Percentiles rank a stretch among this genome's conserved stretches.
Evolutionary conservation across 2,797 vertebrate species (phyloP).

Genomic region (Catostomus latipinnis): DNA sequence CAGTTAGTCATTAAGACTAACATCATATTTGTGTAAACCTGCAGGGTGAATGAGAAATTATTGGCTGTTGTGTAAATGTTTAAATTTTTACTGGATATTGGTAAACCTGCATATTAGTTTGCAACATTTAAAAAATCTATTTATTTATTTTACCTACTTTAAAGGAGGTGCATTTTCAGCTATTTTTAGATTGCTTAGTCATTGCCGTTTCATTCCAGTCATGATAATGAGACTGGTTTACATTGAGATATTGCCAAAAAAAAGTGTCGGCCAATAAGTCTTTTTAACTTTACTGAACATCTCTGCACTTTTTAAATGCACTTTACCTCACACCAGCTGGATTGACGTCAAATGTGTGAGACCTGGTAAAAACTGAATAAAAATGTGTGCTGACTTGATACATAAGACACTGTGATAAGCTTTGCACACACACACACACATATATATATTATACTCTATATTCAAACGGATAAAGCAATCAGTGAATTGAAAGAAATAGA

Average conservation of each 20-base stretch:
- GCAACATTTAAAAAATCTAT: not conserved
- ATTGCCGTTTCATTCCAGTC: not conserved
- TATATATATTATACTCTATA: not conserved
- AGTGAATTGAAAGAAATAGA: no score
- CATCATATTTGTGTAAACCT: no score
- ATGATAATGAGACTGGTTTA: not conserved
- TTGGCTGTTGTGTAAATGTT: no score
- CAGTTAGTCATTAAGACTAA: no score
- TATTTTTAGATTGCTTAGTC: slow-evolving; percentile 1
- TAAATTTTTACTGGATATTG: no score
- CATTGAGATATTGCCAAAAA: not conserved
- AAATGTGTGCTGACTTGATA: slow-evolving; percentile 38
- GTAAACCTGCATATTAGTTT: not conserved
- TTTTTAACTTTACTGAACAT: not conserved
- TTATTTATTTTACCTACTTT: not conserved
- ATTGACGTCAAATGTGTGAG: slow-evolving; percentile 39
- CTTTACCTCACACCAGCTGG: slow-evolving; percentile 12
- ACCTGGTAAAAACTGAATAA: slow-evolving; percentile 47
- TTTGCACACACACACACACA: not conserved
- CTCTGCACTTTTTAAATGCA: slow-evolving; percentile 4
- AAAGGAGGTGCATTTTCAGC: not conserved
- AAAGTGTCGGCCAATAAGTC: not conserved
- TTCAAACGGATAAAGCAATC: no score
- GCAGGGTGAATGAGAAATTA: no score
- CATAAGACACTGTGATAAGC: slow-evolving; percentile 6